Conservation (phyloP, 2,113 vertebrate species). For the Petaurus breviceps region DNA sequence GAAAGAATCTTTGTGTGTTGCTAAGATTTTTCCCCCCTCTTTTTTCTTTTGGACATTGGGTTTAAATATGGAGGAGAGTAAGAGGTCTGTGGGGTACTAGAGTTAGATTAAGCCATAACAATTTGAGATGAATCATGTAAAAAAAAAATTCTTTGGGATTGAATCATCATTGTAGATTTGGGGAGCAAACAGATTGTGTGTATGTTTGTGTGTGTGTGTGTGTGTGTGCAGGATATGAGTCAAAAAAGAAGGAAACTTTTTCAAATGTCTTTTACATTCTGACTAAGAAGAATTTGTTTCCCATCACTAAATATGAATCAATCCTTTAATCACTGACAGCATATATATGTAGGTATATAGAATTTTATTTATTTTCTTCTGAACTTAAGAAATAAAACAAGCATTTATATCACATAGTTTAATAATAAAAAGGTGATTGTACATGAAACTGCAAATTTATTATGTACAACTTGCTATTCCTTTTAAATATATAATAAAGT, state of each 20-base stretch:
- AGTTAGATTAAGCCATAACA: constrained; percentile 14
- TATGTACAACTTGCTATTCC: no score
- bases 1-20: constrained; percentile 26
- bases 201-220: background rate
- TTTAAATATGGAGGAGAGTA: constrained; percentile 56
- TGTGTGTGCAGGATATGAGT: background rate
- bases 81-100: constrained; percentile 18
- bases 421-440: no score
- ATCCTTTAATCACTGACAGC: background rate
- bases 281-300: constrained; percentile 14
- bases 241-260: background rate
- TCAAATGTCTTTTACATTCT: constrained; percentile 36
- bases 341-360: background rate
- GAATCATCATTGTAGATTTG: background rate
- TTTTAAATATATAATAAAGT: no score
- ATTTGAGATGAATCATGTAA: background rate
- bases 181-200: background rate
- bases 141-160: constrained; percentile 28
- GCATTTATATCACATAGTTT: no score
- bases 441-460: no score
- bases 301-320: background rate
- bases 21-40: constrained; percentile 27
- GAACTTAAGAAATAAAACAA: no score
- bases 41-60: constrained; percentile 66
- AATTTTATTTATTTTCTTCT: no score